Conservation (phyloP, 1,140 invertebrate species). For the Nymphalis io region DNA sequence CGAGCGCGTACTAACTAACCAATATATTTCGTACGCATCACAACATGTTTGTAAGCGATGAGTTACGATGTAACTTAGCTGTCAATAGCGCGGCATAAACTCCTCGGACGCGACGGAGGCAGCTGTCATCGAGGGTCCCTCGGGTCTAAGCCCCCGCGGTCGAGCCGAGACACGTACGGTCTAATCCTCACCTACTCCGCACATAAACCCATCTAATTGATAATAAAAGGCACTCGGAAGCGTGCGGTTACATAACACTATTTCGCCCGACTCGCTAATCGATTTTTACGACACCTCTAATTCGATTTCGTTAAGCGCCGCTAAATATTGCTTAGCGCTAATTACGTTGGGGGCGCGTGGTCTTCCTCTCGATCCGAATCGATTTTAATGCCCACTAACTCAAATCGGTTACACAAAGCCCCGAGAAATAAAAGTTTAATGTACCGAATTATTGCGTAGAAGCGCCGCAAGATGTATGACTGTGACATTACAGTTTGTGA, state of each 20-base stretch:
- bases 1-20: constrained; percentile 35
- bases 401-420: constrained; percentile 34
- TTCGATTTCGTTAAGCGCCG: constrained; percentile 48
- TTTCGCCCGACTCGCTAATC: constrained; percentile 57
- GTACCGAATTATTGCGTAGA: constrained; percentile 36
- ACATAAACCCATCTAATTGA: constrained; percentile 78
- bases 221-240: constrained; percentile 75
- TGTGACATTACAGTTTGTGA: constrained; percentile 19
- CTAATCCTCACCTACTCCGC: constrained; percentile 72
- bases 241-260: constrained; percentile 71
- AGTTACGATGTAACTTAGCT: constrained; percentile 62
- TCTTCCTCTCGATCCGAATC: constrained; percentile 31
- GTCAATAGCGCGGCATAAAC: constrained; percentile 73
- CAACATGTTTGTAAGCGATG: constrained; percentile 50
- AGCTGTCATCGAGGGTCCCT: constrained; percentile 74
- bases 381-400: constrained; percentile 39
- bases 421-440: constrained; percentile 38
- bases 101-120: constrained; percentile 69
- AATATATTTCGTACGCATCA: constrained; percentile 66
- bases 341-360: constrained; percentile 49
- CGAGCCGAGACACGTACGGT: constrained; percentile 63
- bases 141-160: constrained; percentile 64
- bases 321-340: constrained; percentile 64
- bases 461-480: constrained; percentile 26
- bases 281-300: constrained; percentile 67